Evolutionary conservation across 2,797 vertebrate genomes (phyloP), one percentile per base, ranked within the genome.

Genomic region (Clarias fuscus): DNA sequence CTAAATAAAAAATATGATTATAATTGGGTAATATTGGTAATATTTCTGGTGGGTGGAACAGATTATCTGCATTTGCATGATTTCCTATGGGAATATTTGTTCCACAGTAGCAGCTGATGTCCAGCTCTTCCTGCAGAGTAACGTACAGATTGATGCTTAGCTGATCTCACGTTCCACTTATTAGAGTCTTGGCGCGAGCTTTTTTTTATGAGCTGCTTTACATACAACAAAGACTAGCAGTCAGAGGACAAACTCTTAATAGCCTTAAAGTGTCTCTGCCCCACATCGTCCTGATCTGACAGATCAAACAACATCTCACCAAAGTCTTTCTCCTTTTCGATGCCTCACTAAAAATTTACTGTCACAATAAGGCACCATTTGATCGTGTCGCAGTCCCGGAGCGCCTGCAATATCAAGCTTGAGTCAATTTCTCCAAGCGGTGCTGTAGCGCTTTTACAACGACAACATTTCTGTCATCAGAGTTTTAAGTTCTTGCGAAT

Each of bases 261-360:
- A 76, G 5, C 24, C 10, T 24, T 27, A 13, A 17, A 53, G 17
- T 78, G 56, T 11, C 22, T 59, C 59, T 59, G 20, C 37, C 18
- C 10, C 59, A 62, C 5, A 18, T 37, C 40, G 15, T 30, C 72
- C 76, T 22, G 76, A 61, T 62, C 76, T 40, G 27, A 20, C n/a
- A 56, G 1, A 5, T n/a, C 48, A 17, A 30, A 76, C 73, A 22
- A 20, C 56, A 1, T 40, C 13, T 22, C 20, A 3, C 3, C 2
- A 1, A 33, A 33, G 33, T 18, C 61, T 22, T 62, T 33, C 37
- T 59, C 37, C 40, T 80, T 65, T 24, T 81, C 22, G 11, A 43
- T 33, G 7, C 14, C 72, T 75, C 18, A 62, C 56, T 77, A 84
- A 88, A 84, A 88, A 84, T 85, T 88, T 86, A 87, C 86, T 65